Percentiles rank a stretch among this genome's conserved stretches.
Conservation (phyloP, 2,797 vertebrate species). For the Tragelaphus oryx region DNA sequence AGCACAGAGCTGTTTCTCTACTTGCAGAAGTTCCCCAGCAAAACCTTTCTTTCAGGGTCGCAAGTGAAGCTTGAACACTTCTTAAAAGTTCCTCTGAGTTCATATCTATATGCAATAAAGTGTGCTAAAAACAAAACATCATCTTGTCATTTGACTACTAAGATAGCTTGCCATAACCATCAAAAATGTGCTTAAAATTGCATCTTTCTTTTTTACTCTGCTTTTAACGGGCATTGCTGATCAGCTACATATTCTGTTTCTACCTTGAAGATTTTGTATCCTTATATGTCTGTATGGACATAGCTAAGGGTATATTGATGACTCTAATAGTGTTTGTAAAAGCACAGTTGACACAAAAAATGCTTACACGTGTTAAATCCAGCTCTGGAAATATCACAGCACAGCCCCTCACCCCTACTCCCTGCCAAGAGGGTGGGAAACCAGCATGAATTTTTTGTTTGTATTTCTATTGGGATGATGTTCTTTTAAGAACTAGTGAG, state of each 20-base stretch:
- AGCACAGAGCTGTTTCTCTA: background rate
- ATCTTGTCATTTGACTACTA: slow-evolving; percentile 43
- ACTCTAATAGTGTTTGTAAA: background rate
- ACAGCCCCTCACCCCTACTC: background rate
- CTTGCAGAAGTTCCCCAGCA: background rate
- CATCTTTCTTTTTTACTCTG: background rate
- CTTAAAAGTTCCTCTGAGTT: slow-evolving; percentile 7
- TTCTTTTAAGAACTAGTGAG: background rate
- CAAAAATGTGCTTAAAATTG: slow-evolving; percentile 34
- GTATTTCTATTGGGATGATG: background rate
- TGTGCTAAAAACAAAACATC: slow-evolving; percentile 23
- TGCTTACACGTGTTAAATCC: slow-evolving; percentile 20
- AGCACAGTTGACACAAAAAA: background rate
- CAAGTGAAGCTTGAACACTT: slow-evolving; percentile 19
- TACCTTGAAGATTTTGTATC: slow-evolving; percentile 14
- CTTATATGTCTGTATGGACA: background rate
- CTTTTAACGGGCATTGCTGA: slow-evolving; percentile 45
- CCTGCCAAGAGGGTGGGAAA: background rate
- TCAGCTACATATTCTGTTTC: background rate
- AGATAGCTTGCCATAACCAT: background rate
- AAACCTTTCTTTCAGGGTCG: background rate
- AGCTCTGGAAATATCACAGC: background rate
- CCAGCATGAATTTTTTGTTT: background rate
- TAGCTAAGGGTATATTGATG: background rate
- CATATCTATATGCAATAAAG: background rate